Conservation (phyloP, 2,888 invertebrate species). For the Perizoma flavofasciatum region DNA sequence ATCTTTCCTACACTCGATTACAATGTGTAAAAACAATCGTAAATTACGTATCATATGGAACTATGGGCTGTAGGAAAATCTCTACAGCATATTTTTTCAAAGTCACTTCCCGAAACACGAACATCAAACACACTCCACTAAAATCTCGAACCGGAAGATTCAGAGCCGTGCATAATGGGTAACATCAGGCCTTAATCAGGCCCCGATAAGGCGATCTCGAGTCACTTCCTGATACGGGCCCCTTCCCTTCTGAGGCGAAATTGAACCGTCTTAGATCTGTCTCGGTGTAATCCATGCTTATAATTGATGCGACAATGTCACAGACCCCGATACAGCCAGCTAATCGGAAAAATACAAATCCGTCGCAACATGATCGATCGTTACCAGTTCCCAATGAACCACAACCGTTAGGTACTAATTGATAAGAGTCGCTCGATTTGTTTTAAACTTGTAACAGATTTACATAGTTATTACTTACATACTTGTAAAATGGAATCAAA, state of each 20-base stretch:
- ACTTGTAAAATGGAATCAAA: slow-evolving; percentile 8
- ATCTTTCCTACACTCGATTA: too few relatives aligned
- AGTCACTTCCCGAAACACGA: slow-evolving; percentile 20
- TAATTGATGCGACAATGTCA: slow-evolving; percentile 83
- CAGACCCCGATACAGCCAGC: slow-evolving; percentile 67
- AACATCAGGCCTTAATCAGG: slow-evolving; percentile 59
- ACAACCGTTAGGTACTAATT: slow-evolving; percentile 33
- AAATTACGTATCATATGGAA: too few relatives aligned
- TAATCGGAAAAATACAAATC: slow-evolving; percentile 82
- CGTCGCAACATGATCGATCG: slow-evolving; percentile 76
- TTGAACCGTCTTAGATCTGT: slow-evolving; percentile 82
- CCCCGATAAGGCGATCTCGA: slow-evolving; percentile 63
- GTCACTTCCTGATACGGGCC: slow-evolving; percentile 68
- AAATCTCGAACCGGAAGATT: slow-evolving; percentile 31
- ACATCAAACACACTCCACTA: slow-evolving; percentile 22
- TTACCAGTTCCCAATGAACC: slow-evolving; percentile 42
- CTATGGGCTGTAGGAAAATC: not conserved
- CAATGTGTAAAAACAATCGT: too few relatives aligned
- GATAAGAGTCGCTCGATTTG: slow-evolving; percentile 39
- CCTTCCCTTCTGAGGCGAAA: slow-evolving; percentile 56
- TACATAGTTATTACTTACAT: not conserved
- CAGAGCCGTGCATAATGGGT: slow-evolving; percentile 52
- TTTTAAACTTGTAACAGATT: slow-evolving; percentile 7
- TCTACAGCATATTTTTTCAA: slow-evolving; percentile 1
- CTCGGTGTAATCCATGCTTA: slow-evolving; percentile 78